Conservation (phyloP, 2,888 invertebrate species). For the Nomada fabriciana region DNA sequence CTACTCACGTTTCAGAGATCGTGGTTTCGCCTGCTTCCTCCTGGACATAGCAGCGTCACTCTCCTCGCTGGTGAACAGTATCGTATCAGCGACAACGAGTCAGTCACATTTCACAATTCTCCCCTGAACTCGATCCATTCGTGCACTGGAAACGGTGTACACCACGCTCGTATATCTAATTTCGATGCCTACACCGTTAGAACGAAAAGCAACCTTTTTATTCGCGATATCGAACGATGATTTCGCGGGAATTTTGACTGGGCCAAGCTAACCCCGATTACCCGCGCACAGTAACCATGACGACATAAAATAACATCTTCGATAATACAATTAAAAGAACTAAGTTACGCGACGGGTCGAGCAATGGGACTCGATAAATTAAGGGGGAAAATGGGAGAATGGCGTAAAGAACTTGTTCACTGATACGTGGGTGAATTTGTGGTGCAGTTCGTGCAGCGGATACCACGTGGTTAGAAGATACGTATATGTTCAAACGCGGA, state of each 20-base stretch:
- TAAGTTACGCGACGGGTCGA: background rate
- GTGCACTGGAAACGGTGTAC: conserved; percentile 24
- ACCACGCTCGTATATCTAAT: background rate
- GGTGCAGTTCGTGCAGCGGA: conserved; percentile 15
- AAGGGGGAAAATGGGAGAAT: background rate
- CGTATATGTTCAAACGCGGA: background rate
- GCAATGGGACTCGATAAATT: background rate
- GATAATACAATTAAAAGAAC: background rate
- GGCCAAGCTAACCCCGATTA: conserved; percentile 11
- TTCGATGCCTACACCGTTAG: conserved; percentile 16
- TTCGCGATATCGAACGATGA: conserved; percentile 8
- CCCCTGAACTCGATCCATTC: conserved; percentile 30
- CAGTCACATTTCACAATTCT: conserved; percentile 57
- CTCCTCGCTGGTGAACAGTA: conserved; percentile 1
- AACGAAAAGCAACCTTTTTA: background rate
- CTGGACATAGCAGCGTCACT: conserved; percentile 82
- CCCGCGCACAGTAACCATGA: conserved; percentile 39
- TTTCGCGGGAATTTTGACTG: conserved; percentile 30
- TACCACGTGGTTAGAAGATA: conserved; percentile 42
- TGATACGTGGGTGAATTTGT: background rate
- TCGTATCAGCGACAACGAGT: conserved; percentile 32
- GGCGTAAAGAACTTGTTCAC: background rate
- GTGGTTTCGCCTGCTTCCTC: conserved; percentile 85
- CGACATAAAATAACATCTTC: conserved; percentile 13
- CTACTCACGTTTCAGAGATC: conserved; percentile 85